Evolutionary conservation across 2,888 invertebrate species (phyloP), one percentile per base, ranked within the genome.

Genomic region (Ellobium chinense): DNA sequence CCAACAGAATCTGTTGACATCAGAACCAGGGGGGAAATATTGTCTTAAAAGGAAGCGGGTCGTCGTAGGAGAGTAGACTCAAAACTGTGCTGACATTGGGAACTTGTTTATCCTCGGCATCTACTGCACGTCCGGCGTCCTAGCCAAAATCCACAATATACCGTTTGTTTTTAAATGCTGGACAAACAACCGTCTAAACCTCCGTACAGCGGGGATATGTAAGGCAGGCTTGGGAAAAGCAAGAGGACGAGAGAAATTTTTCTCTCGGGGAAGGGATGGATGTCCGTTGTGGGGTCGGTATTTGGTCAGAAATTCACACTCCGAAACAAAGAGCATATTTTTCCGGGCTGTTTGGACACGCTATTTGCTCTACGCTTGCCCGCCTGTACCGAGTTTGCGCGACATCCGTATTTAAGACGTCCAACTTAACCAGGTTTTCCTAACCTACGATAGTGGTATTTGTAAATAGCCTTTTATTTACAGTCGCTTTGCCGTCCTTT

Each of bases 281-380:
- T 72, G 37, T 72, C 72, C 37, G 24, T 36, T 34, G 29, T 27
- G 46, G 63, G 34, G 37, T 62, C 63, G 46, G 66, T 66, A 76
- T 76, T 76, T 76, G 66, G 76, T 56, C 56, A 76, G 66, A 76
- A 76, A 63, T 76, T 76, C 56, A 56, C 76, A 76, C 56, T 56
- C 65, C 31, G 75, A 75, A 75, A 75, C 65, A 65, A 76, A 56
- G 76, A 66, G 56, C 66, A 66, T 56, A 66, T 76, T 66, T 66
- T 76, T 5, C 27, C 46, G n/a, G 18, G 14, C 27, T 66, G 76
- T 76, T 76, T 76, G 65, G 9, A 18, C 21, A 12, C 4, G 12
- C 0, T 65, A 56, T 65, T 65, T 76, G 66, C 27, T 34, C 56
- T 31, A n/a, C 24, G 54, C 29, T 54, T 18, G 27, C 37, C 27